Base-by-base conservation (phyloP, 1,140 invertebrate species). In the Drosophila jambulina region DNA sequence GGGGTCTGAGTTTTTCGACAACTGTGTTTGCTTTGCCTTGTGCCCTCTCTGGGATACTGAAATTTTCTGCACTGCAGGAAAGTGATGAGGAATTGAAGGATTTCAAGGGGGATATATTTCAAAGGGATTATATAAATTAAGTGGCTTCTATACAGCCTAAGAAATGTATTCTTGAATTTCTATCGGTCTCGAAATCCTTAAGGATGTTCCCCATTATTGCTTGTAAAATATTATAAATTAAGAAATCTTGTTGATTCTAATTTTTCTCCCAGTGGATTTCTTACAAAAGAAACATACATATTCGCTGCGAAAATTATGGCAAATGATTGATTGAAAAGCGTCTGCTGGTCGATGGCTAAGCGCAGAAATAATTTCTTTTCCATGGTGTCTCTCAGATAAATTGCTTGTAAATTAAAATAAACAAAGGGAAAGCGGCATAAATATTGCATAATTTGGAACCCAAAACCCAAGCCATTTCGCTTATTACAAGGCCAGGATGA, bases 301-400 rank as follows among this genome's bases (percentile, higher is more conserved):
- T 25, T 27, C 13, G n/a, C 21, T 48, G 53, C 51, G 43, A 53
- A 75, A 62, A 46, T 36, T 23, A 56, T 36, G 29, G 15, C 27
- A 23, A 53, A 78, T 84, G 81, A 84, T 84, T 80, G 81, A 84
- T 84, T 60, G 77, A 70, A 63, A 23, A 56, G 51, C 40, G 46
- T 56, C 53, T 49, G 45, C 17, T 32, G 63, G 34, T 10, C 29
- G 5, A 12, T 13, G 34, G 19, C n/a, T 57, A 10, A 12, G 40
- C n/a, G n/a, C 27, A 29, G 19, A 70, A 71, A 57, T 48, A 75
- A 56, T 65, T 63, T 57, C 42, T 32, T 36, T 29, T 23, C 36
- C 12, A 27, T 21, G 13, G 4, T 36, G n/a, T 36, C 62, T 45
- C 27, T 40, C 23, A 29, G 38, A 42, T 10, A 76, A 84, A 84